Evolutionary conservation across 2,888 invertebrate species (phyloP).

Genomic region (Folsomia manolachei): DNA sequence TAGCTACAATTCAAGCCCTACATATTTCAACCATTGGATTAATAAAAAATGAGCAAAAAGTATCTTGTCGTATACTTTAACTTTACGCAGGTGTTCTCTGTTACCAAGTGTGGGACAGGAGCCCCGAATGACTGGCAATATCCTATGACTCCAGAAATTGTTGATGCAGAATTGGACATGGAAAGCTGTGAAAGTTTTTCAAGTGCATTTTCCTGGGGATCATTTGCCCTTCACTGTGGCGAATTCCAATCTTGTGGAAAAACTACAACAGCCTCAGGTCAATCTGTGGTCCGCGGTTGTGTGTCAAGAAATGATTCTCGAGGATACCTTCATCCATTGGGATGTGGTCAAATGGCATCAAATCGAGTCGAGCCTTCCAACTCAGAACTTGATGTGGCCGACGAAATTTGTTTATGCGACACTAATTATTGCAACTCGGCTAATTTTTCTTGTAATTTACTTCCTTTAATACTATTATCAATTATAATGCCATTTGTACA

Average conservation of each 20-base stretch:
- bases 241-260: slow-evolving; percentile 1
- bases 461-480: too few relatives aligned
- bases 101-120: slow-evolving; percentile 12
- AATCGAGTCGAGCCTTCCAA: neutral
- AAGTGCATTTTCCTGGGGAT: neutral
- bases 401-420: slow-evolving; percentile 12
- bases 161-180: neutral
- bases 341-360: slow-evolving; percentile 9
- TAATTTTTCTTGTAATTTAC: neutral
- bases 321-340: neutral
- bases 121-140: neutral
- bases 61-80: too few relatives aligned
- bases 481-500: too few relatives aligned
- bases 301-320: neutral
- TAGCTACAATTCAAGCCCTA: too few relatives aligned
- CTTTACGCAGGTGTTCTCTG: neutral
- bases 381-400: neutral
- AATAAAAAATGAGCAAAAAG: too few relatives aligned
- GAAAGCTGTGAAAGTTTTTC: slow-evolving; percentile 14
- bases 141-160: neutral
- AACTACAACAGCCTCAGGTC: neutral
- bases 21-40: too few relatives aligned
- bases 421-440: slow-evolving; percentile 15
- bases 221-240: neutral
- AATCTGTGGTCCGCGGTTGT: neutral